phyloP scores from a whole-genome alignment of 2,113 vertebrate genomes.

The Neolamprologus devosi region DNA sequence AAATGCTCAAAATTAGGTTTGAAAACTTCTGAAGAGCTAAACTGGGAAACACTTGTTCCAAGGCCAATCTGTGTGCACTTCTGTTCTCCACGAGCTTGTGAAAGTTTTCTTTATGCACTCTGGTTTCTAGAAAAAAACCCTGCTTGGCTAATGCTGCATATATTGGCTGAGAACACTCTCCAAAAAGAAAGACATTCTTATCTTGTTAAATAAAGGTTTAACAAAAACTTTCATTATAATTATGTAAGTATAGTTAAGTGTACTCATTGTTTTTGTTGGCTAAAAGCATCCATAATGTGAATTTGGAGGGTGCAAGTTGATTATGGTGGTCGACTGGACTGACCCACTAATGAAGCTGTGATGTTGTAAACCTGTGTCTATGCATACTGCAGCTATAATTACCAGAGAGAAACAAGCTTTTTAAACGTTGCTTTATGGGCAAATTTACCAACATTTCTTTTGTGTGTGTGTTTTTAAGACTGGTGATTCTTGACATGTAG shows the following conservation, averaged over 20 bases:
- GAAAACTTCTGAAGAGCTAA: not conserved
- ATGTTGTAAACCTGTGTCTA: not conserved
- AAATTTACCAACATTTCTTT: not conserved
- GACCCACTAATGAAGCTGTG: not conserved
- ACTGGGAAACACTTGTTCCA: not conserved
- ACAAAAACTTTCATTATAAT: not conserved
- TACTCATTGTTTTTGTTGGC: not conserved
- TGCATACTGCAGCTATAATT: not conserved
- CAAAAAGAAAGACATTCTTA: not conserved
- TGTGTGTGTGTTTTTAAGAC: not conserved
- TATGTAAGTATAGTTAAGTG: not conserved
- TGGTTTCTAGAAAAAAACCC: not conserved
- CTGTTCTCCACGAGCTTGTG: not conserved
- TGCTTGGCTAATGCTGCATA: not conserved
- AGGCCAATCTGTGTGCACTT: not conserved
- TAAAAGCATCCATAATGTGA: not conserved
- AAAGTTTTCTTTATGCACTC: not conserved
- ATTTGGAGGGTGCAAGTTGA: not conserved
- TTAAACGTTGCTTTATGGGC: not conserved
- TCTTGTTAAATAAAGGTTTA: not conserved
- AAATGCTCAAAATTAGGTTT: not conserved
- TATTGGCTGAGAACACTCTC: not conserved
- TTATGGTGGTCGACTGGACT: not conserved
- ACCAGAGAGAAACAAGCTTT: not conserved
- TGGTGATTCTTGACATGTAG: not conserved